Base-by-base conservation (phyloP, 1,140 invertebrate species). In the Paracyclopina nana region DNA sequence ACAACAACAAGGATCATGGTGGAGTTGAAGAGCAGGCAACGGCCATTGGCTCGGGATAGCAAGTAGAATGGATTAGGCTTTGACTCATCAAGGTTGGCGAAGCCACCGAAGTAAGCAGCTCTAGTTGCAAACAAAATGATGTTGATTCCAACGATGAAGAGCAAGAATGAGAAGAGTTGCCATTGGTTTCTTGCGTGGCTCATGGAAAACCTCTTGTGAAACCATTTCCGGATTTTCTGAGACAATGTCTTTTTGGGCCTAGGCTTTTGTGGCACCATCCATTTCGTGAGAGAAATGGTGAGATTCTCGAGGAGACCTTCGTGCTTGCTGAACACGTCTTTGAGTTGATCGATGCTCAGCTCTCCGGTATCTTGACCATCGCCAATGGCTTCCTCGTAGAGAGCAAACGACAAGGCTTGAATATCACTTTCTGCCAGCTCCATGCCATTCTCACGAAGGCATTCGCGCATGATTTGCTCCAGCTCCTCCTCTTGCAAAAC, bases 361-460 rank as follows among this genome's bases (percentile, higher is more conserved):
- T 79, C 77, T 70, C 41, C 75, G 73, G 18, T 78, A 76, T 1
- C 75, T 71, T 88, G 84, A 0, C 63, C 61, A 38, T 26, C 14
- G 28, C 25, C 44, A 18, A 46, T 61, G 0, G 87, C 86, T 61
- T 90, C 84, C 59, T 91, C 83, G 58, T 91, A 87, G 59, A 94
- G 74, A 9, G 83, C 83, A 44, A 76, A 72, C 0, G 87, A 88
- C n/a, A 92, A 66, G 60, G 88, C 81, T 59, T 81, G 75, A 27
- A 84, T 76, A 63, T 90, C 82, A 29, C 83, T 78, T 48, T 88
- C 82, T 49, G 78, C 83, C 59, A 91, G 86, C 60, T 74, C 74
- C 78, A 94, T 86, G 25, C 82, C 83, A 61, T 90, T 91, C 65
- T 92, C 88, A 59, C 86, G 80, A 78, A 91, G 88, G 60, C 86